Evolutionary conservation across 2,113 vertebrate species (phyloP).

Genomic region (Mugil cephalus): DNA sequence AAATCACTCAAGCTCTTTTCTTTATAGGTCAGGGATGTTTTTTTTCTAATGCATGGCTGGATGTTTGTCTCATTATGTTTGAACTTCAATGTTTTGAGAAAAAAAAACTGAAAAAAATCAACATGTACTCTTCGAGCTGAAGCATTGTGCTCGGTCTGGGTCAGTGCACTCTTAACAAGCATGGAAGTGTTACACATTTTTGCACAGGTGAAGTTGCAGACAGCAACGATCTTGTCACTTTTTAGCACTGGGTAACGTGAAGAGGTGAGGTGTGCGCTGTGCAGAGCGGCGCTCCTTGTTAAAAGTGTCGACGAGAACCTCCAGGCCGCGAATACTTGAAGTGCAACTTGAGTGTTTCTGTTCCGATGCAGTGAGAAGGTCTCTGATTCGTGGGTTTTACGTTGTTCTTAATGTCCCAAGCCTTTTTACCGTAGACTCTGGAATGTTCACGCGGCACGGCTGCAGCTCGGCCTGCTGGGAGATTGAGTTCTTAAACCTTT

Average conservation of each 20-base stretch:
- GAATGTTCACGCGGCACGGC: slow-evolving; percentile 70
- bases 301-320: slow-evolving; percentile 39
- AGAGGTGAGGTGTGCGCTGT: slow-evolving; percentile 15
- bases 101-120: slow-evolving; percentile 40
- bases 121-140: slow-evolving; percentile 61
- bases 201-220: slow-evolving; percentile 51
- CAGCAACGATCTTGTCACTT: slow-evolving; percentile 10
- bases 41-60: slow-evolving; percentile 76
- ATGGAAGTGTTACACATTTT: slow-evolving; percentile 38
- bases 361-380: slow-evolving; percentile 52
- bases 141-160: slow-evolving; percentile 47
- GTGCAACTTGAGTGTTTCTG: slow-evolving; percentile 71
- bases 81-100: slow-evolving; percentile 44
- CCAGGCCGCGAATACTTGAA: slow-evolving; percentile 78
- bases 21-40: slow-evolving; percentile 61
- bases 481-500: slow-evolving; percentile 59
- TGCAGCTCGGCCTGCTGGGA: slow-evolving; percentile 62
- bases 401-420: slow-evolving; percentile 43
- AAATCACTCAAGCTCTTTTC: slow-evolving; percentile 55
- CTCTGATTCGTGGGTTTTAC: slow-evolving; percentile 12
- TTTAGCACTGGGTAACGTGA: neutral
- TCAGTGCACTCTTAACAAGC: slow-evolving; percentile 54
- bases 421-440: slow-evolving; percentile 59
- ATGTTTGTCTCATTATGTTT: slow-evolving; percentile 62
- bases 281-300: slow-evolving; percentile 22